Conservation (phyloP, 2,888 invertebrate genomes). For the Stenotaenia linearis region DNA sequence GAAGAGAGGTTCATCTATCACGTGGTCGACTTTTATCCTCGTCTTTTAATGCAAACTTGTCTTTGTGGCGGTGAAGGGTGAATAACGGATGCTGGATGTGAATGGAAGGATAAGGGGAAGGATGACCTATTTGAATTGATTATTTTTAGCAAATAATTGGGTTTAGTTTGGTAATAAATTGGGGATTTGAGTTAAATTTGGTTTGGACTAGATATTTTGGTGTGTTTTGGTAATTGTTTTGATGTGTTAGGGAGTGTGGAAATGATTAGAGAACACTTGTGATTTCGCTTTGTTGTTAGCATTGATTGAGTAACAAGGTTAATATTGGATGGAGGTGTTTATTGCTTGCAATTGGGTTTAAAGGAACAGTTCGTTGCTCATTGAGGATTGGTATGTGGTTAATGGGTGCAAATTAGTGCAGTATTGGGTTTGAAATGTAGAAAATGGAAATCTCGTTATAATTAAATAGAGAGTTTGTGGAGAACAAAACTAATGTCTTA, state of each 20-base stretch:
- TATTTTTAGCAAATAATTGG: not conserved
- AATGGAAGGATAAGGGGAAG: not conserved
- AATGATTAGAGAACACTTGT: not conserved
- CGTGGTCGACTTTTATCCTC: not conserved
- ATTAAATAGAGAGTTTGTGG: no score
- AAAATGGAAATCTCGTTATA: no score
- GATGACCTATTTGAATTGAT: not conserved
- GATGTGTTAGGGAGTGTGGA: not conserved
- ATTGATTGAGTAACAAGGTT: not conserved
- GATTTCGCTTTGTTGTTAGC: not conserved
- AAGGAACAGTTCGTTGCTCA: not conserved
- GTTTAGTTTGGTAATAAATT: not conserved
- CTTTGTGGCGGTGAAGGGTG: not conserved
- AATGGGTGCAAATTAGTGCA: no score
- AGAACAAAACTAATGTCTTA: no score
- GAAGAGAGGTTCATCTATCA: not conserved
- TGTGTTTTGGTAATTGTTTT: not conserved
- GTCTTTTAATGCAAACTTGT: not conserved
- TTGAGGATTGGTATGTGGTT: no score
- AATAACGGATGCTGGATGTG: not conserved
- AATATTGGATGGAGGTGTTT: not conserved
- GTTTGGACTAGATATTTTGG: not conserved
- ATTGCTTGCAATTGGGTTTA: not conserved
- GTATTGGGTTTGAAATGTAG: no score
- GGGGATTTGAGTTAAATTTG: not conserved